Evolutionary conservation across 2,797 vertebrate species (phyloP).

Genomic region (Onychomys torridus): DNA sequence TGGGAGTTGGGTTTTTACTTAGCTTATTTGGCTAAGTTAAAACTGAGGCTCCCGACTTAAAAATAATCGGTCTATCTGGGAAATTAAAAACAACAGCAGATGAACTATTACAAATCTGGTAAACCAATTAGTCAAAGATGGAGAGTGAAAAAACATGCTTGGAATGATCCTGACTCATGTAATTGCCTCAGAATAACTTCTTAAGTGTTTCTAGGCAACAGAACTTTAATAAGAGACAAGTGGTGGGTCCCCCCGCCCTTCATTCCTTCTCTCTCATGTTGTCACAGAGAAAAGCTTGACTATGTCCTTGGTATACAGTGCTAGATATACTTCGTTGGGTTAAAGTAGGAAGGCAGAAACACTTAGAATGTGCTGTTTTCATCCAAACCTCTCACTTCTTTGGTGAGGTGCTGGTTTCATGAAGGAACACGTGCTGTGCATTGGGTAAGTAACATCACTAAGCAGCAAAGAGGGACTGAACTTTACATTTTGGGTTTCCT

Average conservation of each 20-base stretch:
- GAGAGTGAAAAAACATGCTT: slow-evolving; percentile 67
- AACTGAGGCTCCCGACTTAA: slow-evolving; percentile 53
- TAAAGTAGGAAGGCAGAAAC: neutral
- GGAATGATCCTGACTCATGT: slow-evolving; percentile 66
- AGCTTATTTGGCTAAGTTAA: slow-evolving; percentile 48
- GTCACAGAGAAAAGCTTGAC: slow-evolving; percentile 22
- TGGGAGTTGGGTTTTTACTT: slow-evolving; percentile 56
- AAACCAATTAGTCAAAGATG: slow-evolving; percentile 68
- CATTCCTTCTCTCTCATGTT: neutral
- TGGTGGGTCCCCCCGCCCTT: neutral
- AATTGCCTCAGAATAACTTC: slow-evolving; percentile 68
- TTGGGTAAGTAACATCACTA: neutral
- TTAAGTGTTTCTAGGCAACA: slow-evolving; percentile 77
- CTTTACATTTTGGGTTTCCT: slow-evolving; percentile 23
- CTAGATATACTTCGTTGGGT: neutral
- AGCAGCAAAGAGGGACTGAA: neutral
- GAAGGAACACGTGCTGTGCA: neutral
- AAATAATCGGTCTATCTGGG: slow-evolving; percentile 69
- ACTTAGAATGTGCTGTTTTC: neutral
- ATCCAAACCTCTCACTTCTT: neutral
- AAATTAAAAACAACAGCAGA: slow-evolving; percentile 76
- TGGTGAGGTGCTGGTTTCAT: neutral
- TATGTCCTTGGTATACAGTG: neutral
- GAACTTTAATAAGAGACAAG: slow-evolving; percentile 73
- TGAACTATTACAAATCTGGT: slow-evolving; percentile 63